These are phyloP conservation scores for Tenthredo mesomela DNA, from an alignment of 2,888 invertebrate genomes.

Conservation along the genomic window DNA sequence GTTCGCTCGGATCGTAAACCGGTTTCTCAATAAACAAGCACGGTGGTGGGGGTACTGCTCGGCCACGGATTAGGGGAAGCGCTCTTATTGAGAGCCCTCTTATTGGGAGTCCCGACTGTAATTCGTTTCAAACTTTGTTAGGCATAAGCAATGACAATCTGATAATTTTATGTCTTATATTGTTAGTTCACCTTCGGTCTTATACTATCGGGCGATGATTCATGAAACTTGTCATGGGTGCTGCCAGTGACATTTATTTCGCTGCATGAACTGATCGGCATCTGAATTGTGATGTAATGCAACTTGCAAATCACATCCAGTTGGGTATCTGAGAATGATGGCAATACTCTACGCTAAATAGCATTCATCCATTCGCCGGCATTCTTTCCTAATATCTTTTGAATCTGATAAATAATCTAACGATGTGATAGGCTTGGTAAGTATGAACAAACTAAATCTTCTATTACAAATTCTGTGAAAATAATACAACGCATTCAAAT, in stretches of 20 bases:
- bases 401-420: conserved; percentile 58
- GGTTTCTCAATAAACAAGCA: too few relatives aligned
- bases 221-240: background rate
- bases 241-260: background rate
- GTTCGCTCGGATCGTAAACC: too few relatives aligned
- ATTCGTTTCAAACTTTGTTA: background rate
- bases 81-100: too few relatives aligned
- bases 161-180: background rate
- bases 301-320: background rate
- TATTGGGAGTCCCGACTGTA: too few relatives aligned
- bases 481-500: background rate
- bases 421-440: conserved; percentile 59
- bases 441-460: conserved; percentile 59
- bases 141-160: background rate
- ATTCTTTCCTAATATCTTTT: conserved; percentile 56
- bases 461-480: conserved; percentile 51
- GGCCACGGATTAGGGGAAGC: too few relatives aligned
- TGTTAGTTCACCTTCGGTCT: background rate
- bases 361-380: conserved; percentile 13
- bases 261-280: background rate
- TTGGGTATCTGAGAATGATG: background rate
- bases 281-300: background rate
- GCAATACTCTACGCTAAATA: background rate
- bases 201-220: background rate
- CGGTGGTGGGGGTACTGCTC: too few relatives aligned